Conservation (phyloP, 2,888 invertebrate species). For the Pimpla rufipes region DNA sequence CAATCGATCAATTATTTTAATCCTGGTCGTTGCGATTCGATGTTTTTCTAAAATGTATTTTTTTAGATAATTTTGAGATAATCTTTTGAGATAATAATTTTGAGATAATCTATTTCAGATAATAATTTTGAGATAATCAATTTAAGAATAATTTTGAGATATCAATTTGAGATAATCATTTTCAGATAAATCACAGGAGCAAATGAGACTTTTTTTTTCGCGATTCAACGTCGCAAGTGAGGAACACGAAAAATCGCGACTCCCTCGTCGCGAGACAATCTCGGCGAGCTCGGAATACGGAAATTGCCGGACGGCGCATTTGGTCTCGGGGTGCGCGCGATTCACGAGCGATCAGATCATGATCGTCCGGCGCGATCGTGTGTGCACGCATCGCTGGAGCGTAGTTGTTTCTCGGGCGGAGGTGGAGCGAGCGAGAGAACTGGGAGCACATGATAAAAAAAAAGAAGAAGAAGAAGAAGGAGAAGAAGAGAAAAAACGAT, state of each 20-base stretch:
- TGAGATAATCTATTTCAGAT: too few species aligned
- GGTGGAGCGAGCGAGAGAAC: slow-evolving; percentile 68
- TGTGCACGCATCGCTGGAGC: slow-evolving; percentile 36
- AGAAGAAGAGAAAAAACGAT: slow-evolving; percentile 68
- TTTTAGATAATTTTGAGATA: too few species aligned
- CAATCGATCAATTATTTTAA: too few species aligned
- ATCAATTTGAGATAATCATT: too few species aligned
- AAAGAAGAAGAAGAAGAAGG: slow-evolving; percentile 54
- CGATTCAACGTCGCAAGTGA: too few species aligned
- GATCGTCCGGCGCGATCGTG: slow-evolving; percentile 32
- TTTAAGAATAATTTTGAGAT: too few species aligned
- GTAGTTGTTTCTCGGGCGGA: slow-evolving; percentile 58
- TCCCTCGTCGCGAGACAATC: not conserved
- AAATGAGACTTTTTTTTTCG: too few species aligned
- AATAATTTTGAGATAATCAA: too few species aligned
- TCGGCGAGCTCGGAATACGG: not conserved
- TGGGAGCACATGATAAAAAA: slow-evolving; percentile 50
- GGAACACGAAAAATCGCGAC: not conserved
- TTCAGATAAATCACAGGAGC: too few species aligned
- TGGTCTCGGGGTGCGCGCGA: slow-evolving; percentile 37
- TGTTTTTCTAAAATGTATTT: too few species aligned
- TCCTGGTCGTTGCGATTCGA: too few species aligned
- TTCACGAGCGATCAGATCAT: slow-evolving; percentile 48
- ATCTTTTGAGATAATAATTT: too few species aligned
- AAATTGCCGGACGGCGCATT: not conserved